Conservation (phyloP, 92 coral and sea anemone species). For the Palythoa heliodiscus region DNA sequence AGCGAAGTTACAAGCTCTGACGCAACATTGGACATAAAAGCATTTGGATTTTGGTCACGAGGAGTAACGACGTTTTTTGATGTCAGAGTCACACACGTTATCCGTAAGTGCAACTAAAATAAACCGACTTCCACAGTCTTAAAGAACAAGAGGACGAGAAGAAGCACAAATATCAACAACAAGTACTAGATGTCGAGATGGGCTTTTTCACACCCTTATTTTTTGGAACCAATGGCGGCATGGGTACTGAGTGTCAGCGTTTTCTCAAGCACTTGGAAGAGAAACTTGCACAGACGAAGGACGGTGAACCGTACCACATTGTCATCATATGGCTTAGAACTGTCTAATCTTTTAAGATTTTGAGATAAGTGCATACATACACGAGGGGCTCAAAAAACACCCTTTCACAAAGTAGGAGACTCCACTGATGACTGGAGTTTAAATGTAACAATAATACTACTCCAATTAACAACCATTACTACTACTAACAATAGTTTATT, state of each 20-base stretch:
- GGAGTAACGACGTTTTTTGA: constrained; percentile 57
- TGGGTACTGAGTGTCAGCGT: constrained; percentile 31
- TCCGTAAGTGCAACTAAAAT: constrained; percentile 48
- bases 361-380: constrained; percentile 28
- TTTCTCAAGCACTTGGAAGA: constrained; percentile 35
- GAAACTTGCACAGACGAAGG: constrained; percentile 40
- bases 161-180: constrained; percentile 34
- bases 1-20: constrained; percentile 28
- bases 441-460: too few relatives aligned
- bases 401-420: background rate
- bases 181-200: constrained; percentile 19
- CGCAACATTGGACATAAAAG: constrained; percentile 50
- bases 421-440: too few relatives aligned
- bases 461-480: too few relatives aligned
- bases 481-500: too few relatives aligned
- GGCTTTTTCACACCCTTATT: background rate
- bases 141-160: constrained; percentile 32
- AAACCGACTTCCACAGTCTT: constrained; percentile 40
- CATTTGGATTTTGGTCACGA: constrained; percentile 34
- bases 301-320: constrained; percentile 8
- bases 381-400: constrained; percentile 21
- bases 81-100: constrained; percentile 30
- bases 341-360: constrained; percentile 24
- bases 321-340: constrained; percentile 46
- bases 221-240: background rate